These are phyloP conservation scores for Nibea coibor DNA, from an alignment of 2,113 vertebrate species.

Conservation along the genomic window DNA sequence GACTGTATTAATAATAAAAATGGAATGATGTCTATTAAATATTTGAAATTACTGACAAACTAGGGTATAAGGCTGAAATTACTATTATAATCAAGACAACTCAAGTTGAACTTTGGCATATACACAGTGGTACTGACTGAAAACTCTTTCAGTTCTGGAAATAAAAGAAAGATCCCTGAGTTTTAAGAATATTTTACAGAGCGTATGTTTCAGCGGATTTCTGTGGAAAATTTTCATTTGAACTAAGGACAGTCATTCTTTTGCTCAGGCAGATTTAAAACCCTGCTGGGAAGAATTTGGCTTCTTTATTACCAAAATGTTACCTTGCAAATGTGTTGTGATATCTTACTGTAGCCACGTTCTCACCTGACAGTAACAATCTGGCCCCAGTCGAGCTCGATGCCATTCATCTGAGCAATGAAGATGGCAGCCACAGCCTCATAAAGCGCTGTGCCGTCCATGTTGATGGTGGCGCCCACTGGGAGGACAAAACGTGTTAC, in stretches of 20 bases:
- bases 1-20: neutral
- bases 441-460: conserved; percentile 98
- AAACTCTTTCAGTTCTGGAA: no score
- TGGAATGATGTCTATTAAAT: neutral
- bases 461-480: conserved; percentile 98
- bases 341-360: neutral
- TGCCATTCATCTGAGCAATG: conserved; percentile 98
- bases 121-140: no score
- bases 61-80: neutral
- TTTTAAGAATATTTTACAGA: no score
- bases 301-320: neutral
- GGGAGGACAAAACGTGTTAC: conserved; percentile 98
- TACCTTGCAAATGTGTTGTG: neutral
- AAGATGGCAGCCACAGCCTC: conserved; percentile 99
- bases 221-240: neutral
- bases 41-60: neutral
- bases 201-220: no score
- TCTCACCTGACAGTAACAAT: conserved; percentile 96
- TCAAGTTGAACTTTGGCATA: neutral
- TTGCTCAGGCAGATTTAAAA: neutral
- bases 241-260: neutral
- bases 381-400: conserved; percentile 93
- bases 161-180: no score
- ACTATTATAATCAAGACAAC: neutral
- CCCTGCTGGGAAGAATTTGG: neutral